Evolutionary conservation across 2,888 invertebrate species (phyloP).

Genomic region (Portevinia maculata): DNA sequence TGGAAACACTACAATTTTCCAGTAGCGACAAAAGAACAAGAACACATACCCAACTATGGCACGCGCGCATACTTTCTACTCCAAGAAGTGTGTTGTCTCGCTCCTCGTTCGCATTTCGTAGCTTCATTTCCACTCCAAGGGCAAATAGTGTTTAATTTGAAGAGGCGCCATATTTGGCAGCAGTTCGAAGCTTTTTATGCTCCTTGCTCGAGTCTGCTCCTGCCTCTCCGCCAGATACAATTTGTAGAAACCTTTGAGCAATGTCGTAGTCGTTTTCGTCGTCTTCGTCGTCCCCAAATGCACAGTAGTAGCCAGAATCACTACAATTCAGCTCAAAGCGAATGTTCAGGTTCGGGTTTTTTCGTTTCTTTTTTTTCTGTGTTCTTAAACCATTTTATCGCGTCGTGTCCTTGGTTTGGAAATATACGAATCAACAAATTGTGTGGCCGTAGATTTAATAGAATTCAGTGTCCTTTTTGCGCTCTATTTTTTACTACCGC

Average conservation of each 20-base stretch:
- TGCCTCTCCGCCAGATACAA: constrained; percentile 34
- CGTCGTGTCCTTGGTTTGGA: constrained; percentile 59
- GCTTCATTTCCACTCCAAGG: constrained; percentile 37
- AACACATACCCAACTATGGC: constrained; percentile 16
- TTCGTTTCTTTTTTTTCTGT: constrained; percentile 7
- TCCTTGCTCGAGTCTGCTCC: constrained; percentile 12
- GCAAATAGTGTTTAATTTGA: constrained; percentile 70
- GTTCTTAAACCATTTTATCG: constrained; percentile 8
- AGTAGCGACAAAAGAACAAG: constrained; percentile 33
- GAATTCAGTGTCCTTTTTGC: constrained; percentile 55
- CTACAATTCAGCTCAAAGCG: constrained; percentile 44
- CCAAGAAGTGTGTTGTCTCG: constrained; percentile 49
- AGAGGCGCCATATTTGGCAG: constrained; percentile 71
- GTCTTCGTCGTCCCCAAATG: constrained; percentile 42
- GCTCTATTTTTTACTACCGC: constrained; percentile 17
- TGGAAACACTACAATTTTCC: constrained; percentile 58
- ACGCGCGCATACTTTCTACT: constrained; percentile 55
- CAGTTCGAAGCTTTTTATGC: constrained; percentile 64
- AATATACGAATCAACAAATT: constrained; percentile 65
- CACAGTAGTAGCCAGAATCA: constrained; percentile 32
- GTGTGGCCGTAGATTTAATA: constrained; percentile 7
- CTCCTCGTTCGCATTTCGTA: constrained; percentile 49
- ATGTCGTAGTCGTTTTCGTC: constrained; percentile 27
- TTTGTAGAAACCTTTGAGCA: constrained; percentile 43
- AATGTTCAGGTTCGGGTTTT: constrained; percentile 22